phyloP scores from a whole-genome alignment of 2,888 invertebrate genomes.

The Ctena decussata region DNA sequence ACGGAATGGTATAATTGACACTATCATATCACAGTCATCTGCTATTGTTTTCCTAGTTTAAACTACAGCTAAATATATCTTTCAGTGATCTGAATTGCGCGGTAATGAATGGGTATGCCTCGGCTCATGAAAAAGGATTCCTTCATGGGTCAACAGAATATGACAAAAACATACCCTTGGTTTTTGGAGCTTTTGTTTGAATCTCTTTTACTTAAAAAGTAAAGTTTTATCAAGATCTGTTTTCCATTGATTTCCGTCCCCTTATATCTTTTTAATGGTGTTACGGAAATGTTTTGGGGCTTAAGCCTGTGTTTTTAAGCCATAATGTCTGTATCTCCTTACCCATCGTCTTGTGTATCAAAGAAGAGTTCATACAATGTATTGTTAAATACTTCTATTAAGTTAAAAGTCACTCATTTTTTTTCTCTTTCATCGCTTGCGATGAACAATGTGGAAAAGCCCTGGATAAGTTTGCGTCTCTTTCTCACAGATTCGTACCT shows the following conservation, averaged over 20 bases:
- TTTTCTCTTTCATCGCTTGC: too few species aligned
- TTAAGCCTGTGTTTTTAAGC: not conserved
- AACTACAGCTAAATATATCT: constrained; percentile 58
- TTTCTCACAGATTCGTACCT: too few species aligned
- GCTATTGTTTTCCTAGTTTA: constrained; percentile 57
- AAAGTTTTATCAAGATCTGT: constrained; percentile 5
- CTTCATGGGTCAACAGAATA: not conserved
- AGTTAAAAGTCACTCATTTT: not conserved
- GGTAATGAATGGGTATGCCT: constrained; percentile 28
- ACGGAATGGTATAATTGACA: constrained; percentile 61
- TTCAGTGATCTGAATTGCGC: constrained; percentile 24
- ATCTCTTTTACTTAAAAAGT: not conserved
- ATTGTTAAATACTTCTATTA: not conserved
- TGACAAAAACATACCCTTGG: constrained; percentile 18
- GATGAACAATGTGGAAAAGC: too few species aligned
- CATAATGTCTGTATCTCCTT: constrained; percentile 5
- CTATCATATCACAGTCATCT: constrained; percentile 56
- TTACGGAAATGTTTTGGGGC: not conserved
- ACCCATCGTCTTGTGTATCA: not conserved
- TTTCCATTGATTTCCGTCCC: not conserved
- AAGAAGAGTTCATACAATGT: not conserved
- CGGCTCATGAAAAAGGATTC: constrained; percentile 11
- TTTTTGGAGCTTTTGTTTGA: constrained; percentile 19
- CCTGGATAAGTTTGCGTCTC: too few species aligned
- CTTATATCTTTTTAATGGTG: constrained; percentile 8